phyloP scores from a whole-genome alignment of 2,797 vertebrate species.

The Danio jaintianensis region DNA sequence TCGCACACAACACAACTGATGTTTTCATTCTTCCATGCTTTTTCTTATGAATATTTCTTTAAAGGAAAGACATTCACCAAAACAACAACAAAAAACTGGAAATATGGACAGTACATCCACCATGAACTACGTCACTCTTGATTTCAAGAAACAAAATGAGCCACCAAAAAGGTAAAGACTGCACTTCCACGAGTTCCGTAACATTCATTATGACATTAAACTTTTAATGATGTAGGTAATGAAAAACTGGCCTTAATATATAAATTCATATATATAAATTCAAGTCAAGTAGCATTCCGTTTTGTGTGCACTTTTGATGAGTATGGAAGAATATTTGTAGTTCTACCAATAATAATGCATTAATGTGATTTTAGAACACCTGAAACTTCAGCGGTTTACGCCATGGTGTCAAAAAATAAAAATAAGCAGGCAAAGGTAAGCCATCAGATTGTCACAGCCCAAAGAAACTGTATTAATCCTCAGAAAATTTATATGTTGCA shows the following conservation, averaged over 20 bases:
- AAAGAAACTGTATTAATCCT: too few relatives aligned
- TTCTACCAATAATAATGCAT: background rate
- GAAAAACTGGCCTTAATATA: too few relatives aligned
- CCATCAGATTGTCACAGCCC: background rate
- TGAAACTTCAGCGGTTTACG: background rate
- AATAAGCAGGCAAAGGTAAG: constrained; percentile 38
- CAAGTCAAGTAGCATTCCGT: too few relatives aligned
- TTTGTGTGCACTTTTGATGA: too few relatives aligned
- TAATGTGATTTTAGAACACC: constrained; percentile 8
- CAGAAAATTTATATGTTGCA: too few relatives aligned
- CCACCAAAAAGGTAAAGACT: constrained; percentile 26
- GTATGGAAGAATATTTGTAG: too few relatives aligned
- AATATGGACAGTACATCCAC: background rate
- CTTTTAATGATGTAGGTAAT: too few relatives aligned
- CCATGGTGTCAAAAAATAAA: constrained; percentile 35
- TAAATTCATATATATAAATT: too few relatives aligned
- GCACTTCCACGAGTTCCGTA: background rate
- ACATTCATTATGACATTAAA: too few relatives aligned
- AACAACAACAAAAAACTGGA: background rate
- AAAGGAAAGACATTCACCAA: background rate
- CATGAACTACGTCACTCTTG: constrained; percentile 30
- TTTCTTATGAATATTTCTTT: background rate
- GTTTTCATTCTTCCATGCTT: background rate
- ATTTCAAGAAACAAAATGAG: constrained; percentile 15
- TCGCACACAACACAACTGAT: background rate